Evolutionary conservation across 2,888 invertebrate species (phyloP).

Genomic region (Synergus gifuensis): DNA sequence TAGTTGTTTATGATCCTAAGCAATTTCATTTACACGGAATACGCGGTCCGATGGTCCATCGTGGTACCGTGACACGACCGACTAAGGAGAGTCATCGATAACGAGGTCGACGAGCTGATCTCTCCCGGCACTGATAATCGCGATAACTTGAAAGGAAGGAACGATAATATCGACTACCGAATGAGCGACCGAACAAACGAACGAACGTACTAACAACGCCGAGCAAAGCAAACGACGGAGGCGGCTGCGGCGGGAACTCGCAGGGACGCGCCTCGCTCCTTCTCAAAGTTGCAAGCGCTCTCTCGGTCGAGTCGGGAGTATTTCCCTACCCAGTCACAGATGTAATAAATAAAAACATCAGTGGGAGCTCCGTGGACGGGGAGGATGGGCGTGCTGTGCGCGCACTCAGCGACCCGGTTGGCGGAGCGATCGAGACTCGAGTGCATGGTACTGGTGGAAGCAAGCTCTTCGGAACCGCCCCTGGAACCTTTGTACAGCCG

Average conservation of each 20-base stretch:
- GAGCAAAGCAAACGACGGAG: slow-evolving; percentile 70
- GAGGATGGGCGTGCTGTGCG: slow-evolving; percentile 71
- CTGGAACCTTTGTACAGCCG: slow-evolving; percentile 62
- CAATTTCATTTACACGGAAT: slow-evolving; percentile 44
- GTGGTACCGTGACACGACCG: slow-evolving; percentile 42
- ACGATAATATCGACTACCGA: slow-evolving; percentile 47
- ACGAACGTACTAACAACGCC: slow-evolving; percentile 48
- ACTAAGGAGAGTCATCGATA: slow-evolving; percentile 42
- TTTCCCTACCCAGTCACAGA: slow-evolving; percentile 78
- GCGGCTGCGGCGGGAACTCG: slow-evolving; percentile 76
- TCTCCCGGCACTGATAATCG: slow-evolving; percentile 47
- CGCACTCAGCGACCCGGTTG: slow-evolving; percentile 66
- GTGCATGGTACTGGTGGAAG: slow-evolving; percentile 63
- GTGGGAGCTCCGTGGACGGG: slow-evolving; percentile 74
- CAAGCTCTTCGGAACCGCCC: slow-evolving; percentile 62
- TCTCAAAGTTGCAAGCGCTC: slow-evolving; percentile 76
- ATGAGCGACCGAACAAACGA: slow-evolving; percentile 44
- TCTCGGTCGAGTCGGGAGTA: slow-evolving; percentile 77
- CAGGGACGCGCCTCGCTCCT: slow-evolving; percentile 74
- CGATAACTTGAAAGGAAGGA: slow-evolving; percentile 48
- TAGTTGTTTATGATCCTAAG: slow-evolving; percentile 5
- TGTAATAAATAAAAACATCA: slow-evolving; percentile 78
- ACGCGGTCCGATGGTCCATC: slow-evolving; percentile 54
- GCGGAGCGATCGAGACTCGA: slow-evolving; percentile 66
- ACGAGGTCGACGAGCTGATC: slow-evolving; percentile 42